Base-by-base conservation (phyloP, 2,113 vertebrate species). In the Puffinus mauretanicus region DNA sequence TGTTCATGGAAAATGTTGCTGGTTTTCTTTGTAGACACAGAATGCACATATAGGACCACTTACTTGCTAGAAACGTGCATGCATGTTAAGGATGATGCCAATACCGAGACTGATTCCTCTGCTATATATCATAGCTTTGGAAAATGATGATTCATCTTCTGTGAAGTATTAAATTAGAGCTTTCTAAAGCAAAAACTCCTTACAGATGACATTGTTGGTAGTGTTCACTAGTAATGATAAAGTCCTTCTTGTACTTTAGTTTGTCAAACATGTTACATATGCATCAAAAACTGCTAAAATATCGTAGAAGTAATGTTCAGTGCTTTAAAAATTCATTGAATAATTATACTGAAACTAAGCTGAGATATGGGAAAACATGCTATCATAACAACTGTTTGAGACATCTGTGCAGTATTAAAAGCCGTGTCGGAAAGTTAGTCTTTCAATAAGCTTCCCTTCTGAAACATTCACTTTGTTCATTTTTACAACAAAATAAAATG, bases 371-470 rank as follows among this genome's bases (percentile, higher is more conserved):
- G 26, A 78, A 67, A 60, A 54, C 14, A 30, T 3, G 4, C 38
- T 78, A 79, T 85, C 1, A 0, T 36, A 49, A 25, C 16, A 54
- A 26, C 12, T 66, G 2, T 13, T 20, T 24, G 34, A 86, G 27
- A 36, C 2, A 14, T 72, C n/a, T 71, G 16, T 88, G 51, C 18
- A 11, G 8, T 40, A 21, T 34, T 83, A 77, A 64, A 88, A 81
- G 11, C 15, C 0, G 2, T 1, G 0, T 10, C 3, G 1, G 24
- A 57, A 89, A 52, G 26, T 17, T 64, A 49, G 6, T 34, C 16
- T 70, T 94, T 81, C 22, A 22, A 3, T 36, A 70, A 49, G 11
- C 27, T n/a, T 80, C 29, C n/a, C 10, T 70, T 78, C 13, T 88
- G 40, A 79, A 84, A 65, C 18, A 24, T 49, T 69, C 3, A 11